phyloP scores from a whole-genome alignment of 2,888 invertebrate genomes.

The Monopis laevigella region DNA sequence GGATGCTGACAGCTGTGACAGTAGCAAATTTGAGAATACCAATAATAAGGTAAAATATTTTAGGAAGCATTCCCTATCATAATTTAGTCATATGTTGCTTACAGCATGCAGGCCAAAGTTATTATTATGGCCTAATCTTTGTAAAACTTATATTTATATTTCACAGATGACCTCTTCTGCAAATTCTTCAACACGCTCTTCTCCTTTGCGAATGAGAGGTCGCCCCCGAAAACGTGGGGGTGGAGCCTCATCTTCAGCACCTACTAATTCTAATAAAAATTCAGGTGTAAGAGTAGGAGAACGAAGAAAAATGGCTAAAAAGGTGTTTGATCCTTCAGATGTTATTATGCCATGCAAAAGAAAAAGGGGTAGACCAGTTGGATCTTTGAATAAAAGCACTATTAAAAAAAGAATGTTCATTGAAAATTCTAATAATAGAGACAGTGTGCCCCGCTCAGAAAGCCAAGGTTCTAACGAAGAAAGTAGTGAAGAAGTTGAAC shows the following conservation, averaged over 20 bases:
- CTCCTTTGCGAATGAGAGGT: constrained; percentile 54
- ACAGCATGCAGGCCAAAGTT: background rate
- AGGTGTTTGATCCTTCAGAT: constrained; percentile 88
- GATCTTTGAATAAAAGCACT: constrained; percentile 69
- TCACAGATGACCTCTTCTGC: constrained; percentile 63
- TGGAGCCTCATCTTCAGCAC: constrained; percentile 29
- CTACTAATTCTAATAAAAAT: constrained; percentile 27
- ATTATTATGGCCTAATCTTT: background rate
- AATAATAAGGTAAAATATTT: constrained; percentile 52
- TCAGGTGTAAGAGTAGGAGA: constrained; percentile 63
- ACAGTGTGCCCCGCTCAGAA: constrained; percentile 42
- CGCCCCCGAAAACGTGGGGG: constrained; percentile 47
- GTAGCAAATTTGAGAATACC: constrained; percentile 54
- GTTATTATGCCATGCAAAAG: constrained; percentile 77
- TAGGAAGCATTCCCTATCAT: too few relatives aligned
- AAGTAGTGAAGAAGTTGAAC: constrained; percentile 53
- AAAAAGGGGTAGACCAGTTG: constrained; percentile 74
- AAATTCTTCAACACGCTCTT: constrained; percentile 58
- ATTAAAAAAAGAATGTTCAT: constrained; percentile 59
- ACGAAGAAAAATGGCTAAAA: constrained; percentile 79
- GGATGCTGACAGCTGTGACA: constrained; percentile 64
- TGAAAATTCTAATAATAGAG: constrained; percentile 23
- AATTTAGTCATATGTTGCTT: too few relatives aligned
- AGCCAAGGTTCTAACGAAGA: constrained; percentile 49
- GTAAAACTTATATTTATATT: background rate